These are phyloP conservation scores for Cladorhizidae sp. DNA, from an alignment of 37 sponge, comb jelly and placozoan genomes.

Conservation along the genomic window DNA sequence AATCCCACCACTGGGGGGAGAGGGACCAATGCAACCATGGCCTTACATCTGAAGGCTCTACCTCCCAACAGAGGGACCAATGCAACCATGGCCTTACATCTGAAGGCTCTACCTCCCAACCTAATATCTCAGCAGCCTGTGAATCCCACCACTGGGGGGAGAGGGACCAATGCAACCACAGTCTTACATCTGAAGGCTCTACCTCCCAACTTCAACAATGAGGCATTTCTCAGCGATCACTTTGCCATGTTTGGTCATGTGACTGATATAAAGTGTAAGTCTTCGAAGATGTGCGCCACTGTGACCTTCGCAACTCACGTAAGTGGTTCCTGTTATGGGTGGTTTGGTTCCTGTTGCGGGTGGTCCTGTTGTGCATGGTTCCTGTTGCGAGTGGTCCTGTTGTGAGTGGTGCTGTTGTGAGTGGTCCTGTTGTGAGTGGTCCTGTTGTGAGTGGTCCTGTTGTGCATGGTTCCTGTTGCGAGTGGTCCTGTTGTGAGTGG, in stretches of 20 bases:
- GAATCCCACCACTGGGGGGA: background rate
- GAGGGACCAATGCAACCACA: background rate
- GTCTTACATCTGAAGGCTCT: conserved; percentile 73
- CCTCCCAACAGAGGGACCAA: conserved; percentile 31
- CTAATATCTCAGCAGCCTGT: background rate
- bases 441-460: too few species aligned
- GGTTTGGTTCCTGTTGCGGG: background rate
- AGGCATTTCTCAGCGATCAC: conserved; percentile 28
- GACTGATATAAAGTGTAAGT: conserved; percentile 28
- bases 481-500: too few species aligned
- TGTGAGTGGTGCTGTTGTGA: too few species aligned
- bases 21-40: background rate
- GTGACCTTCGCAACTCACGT: conserved; percentile 59
- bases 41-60: conserved; percentile 74
- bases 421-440: too few species aligned
- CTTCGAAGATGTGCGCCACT: conserved; percentile 61
- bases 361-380: background rate
- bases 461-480: too few species aligned
- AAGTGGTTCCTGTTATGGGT: conserved; percentile 6
- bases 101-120: background rate
- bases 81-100: background rate
- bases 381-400: background rate
- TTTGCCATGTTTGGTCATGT: conserved; percentile 71
- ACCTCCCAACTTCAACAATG: conserved; percentile 53
- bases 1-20: background rate